Evolutionary conservation across 53 echinoderm and acorn worm species (phyloP), one percentile per base, ranked within the genome.

Genomic region (Mesocentrotus franciscanus): DNA sequence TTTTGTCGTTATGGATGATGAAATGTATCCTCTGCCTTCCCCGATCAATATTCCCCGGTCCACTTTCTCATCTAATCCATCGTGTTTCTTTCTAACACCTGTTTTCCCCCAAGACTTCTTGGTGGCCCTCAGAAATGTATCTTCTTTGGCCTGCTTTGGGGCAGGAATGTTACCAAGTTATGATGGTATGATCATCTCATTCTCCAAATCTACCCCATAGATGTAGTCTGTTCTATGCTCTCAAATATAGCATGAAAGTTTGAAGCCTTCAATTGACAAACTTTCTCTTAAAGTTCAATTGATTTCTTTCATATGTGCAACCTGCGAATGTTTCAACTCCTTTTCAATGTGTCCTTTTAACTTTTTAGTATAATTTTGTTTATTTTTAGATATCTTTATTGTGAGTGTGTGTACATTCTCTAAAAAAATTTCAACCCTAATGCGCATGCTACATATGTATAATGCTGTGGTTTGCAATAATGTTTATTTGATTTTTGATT

Each of bases 101-200:
- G 56, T 56, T 85, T 89, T 26, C 59, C 70, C 59, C 39, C 95
- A 98, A 98, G 98, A 98, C 96, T 98, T 98, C 81, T 94, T 98
- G 96, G 92, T 96, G 96, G 96, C 98, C 18, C 96, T 98, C 42
- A 96, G 96, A 61, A 98, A 97, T 85, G 98, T 98, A 17, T 98
- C 98, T 27, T 96, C 97, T 56, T 94, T 98, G 96, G 97, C 98
- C 71, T 98, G 98, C 93, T 98, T 98, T 95, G 98, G 98, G 94
- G 97, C 95, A 60, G 96, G 96, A 71, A 95, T 95, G 89, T 85
- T 96, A 35, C 96, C 96, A 10, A 96, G 84, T 78, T 92, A 96
- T 89, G 96, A 96, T 78, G 96, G 96, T 96, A 96, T 42, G 96
- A 90, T 56, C 39, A 20, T 35, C 91, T 57, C 18, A 36, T 42